A percentile compares a stretch with the other conserved stretches of the same genome.
Evolutionary conservation across 2,113 vertebrate genomes (phyloP).

Genomic region (Poecilia latipinna): DNA sequence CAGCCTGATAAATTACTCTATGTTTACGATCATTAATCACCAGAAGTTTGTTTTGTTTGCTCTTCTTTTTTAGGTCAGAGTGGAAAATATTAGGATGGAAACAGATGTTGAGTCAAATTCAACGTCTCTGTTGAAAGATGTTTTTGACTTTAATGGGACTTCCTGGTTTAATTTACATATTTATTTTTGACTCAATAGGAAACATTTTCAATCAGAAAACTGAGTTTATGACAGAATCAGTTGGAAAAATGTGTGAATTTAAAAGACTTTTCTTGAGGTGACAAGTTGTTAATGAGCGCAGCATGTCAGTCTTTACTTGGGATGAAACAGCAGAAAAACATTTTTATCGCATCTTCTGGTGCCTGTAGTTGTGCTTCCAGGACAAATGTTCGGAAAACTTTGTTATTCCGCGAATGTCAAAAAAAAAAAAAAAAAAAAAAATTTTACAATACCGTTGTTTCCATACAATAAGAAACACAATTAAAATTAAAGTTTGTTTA

Average conservation of each 20-base stretch:
- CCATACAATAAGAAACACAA: no score
- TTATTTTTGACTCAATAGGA: background rate
- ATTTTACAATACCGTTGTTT: no score
- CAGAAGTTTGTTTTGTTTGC: slow-evolving; percentile 24
- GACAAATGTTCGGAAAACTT: no score
- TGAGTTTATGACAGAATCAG: no score
- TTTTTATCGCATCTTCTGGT: background rate
- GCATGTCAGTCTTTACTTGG: no score
- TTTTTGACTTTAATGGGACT: background rate
- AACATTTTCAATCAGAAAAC: no score
- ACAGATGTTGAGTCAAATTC: slow-evolving; percentile 2
- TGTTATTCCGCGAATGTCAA: no score
- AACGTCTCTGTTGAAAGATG: background rate
- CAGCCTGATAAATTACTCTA: slow-evolving; percentile 39
- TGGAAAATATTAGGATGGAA: background rate
- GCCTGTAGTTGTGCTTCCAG: no score
- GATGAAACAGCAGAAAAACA: background rate
- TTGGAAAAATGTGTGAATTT: background rate
- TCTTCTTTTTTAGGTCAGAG: slow-evolving; percentile 9
- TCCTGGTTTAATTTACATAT: background rate
- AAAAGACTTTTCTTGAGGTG: no score
- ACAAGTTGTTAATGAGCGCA: no score
- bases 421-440: no score
- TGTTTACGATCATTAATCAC: slow-evolving; percentile 32
- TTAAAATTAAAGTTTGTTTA: no score